Evolutionary conservation across 2,888 invertebrate genomes (phyloP).

Genomic region (Eupithecia vulgata): DNA sequence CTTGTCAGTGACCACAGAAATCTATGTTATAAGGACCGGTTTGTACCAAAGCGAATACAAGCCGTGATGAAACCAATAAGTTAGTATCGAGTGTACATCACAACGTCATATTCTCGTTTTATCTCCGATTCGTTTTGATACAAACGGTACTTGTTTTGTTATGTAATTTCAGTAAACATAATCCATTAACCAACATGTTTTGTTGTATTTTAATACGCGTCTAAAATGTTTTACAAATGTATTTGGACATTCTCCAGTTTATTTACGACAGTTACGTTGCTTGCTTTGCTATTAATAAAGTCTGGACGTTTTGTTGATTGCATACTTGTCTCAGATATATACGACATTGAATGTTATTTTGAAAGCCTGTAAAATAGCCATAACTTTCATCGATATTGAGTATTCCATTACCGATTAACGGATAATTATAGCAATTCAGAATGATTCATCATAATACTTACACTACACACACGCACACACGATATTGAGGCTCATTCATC

Average conservation of each 20-base stretch:
- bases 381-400: constrained; percentile 1
- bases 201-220: not conserved
- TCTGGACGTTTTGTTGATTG: constrained; percentile 52
- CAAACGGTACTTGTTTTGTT: not conserved
- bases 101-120: not conserved
- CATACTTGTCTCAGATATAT: constrained; percentile 42
- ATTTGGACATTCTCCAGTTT: constrained; percentile 70
- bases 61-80: not conserved
- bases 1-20: not conserved
- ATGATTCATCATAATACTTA: not conserved
- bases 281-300: constrained; percentile 54
- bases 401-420: not conserved
- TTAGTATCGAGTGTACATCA: not conserved
- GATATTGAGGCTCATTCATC: not conserved
- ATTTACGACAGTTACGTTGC: constrained; percentile 58
- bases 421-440: not conserved
- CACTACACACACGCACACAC: not conserved
- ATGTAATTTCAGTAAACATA: not conserved
- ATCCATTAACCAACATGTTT: not conserved
- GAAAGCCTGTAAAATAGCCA: constrained; percentile 7
- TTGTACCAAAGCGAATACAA: not conserved
- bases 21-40: not conserved
- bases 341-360: constrained; percentile 31
- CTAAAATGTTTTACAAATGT: constrained; percentile 41
- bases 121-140: not conserved